A percentile compares a stretch with the other conserved stretches of the same genome.
phyloP scores from a whole-genome alignment of 2,113 vertebrate species.

The Heliornis fulica region DNA sequence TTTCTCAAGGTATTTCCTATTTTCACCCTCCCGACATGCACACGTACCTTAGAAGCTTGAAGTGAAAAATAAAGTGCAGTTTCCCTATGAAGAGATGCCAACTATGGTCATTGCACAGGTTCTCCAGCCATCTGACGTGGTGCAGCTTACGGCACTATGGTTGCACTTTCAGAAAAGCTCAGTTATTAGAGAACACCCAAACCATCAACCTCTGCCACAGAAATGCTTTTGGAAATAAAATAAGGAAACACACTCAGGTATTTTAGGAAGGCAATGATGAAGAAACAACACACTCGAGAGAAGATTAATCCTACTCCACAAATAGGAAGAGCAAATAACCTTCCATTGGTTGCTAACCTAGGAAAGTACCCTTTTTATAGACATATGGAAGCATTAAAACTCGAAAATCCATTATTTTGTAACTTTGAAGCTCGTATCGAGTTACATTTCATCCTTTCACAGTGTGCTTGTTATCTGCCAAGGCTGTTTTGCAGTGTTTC shows the following conservation, averaged over 20 bases:
- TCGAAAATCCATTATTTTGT: background rate
- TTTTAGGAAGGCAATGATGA: background rate
- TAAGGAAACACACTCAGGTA: background rate
- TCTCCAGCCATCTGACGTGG: background rate
- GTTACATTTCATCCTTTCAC: background rate
- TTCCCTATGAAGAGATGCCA: background rate
- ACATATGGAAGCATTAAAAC: background rate
- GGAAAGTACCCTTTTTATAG: background rate
- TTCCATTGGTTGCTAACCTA: background rate
- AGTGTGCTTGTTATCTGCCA: background rate
- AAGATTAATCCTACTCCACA: background rate
- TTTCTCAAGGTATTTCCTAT: background rate
- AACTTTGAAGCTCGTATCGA: background rate
- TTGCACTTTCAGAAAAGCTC: background rate
- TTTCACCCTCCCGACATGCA: too few species aligned
- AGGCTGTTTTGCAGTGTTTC: background rate
- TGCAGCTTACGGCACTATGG: fast-evolving
- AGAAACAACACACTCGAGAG: fast-evolving
- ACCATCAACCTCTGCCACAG: background rate
- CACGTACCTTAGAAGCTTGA: background rate
- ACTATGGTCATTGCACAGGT: fast-evolving
- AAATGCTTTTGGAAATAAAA: background rate
- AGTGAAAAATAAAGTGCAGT: background rate
- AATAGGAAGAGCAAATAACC: background rate
- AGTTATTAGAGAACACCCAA: background rate